Base-by-base conservation (phyloP, 1,140 invertebrate genomes). In the Trichogramma pretiosum region DNA sequence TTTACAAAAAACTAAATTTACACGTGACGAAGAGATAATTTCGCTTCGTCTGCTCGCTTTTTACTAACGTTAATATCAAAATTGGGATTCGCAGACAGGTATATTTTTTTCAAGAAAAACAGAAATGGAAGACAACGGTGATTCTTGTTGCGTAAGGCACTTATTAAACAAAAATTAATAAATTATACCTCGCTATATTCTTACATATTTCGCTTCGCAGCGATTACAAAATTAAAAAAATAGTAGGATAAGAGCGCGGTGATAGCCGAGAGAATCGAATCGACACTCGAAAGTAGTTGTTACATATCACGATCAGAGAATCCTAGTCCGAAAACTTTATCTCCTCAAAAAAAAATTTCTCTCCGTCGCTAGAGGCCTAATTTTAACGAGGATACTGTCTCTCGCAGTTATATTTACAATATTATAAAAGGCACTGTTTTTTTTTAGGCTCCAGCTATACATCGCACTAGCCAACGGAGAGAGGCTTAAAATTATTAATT, bases 121-220 rank as follows among this genome's bases (percentile, higher is more conserved):
- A 65, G 46, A 67, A 69, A 48, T 69, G 67, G 69, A 72, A 72
- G 69, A 72, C 69, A 51, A 63, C 56, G 59, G 63, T 72, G 69
- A 72, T 72, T 68, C 64, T 70, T 72, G 69, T 70, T 72, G 69
- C 59, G 56, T 65, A 72, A 72, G 69, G 69, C 69, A 72, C 69
- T 72, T 72, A 69, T 65, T 52, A 52, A n/a, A n/a, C n/a, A n/a
- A n/a, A 47, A 52, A 51, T 16, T 34, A 54, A 45, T 57, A 53
- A 42, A 41, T 28, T 28, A 28, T 11, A 28, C 11, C 24, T 28
- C 24, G 24, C 24, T 5, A 5, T 11, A 28, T 11, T 28, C 24
- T 11, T 5, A 5, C 5, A 28, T 28, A 28, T 28, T 28, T 11
- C 24, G 11, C 24, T 28, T 28, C 24, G 24, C 24, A 28, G n/a